phyloP scores from a whole-genome alignment of 2,888 invertebrate genomes.

The Anthrax anthrax region DNA sequence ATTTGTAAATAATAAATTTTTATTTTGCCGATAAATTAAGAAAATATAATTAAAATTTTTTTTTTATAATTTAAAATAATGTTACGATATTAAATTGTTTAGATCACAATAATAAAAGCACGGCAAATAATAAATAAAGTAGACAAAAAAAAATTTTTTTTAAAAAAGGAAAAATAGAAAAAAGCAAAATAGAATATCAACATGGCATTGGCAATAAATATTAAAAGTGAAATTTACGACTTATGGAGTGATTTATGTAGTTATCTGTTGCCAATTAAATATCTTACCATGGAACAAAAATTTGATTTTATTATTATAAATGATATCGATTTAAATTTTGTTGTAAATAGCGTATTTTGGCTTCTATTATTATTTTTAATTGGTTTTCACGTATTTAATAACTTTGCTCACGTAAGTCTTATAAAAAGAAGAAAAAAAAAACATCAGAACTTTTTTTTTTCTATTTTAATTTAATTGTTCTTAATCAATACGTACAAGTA shows the following conservation, averaged over 20 bases:
- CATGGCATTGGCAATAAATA: constrained; percentile 18
- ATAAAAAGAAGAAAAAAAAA: not conserved
- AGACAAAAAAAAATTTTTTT: not conserved
- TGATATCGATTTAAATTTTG: constrained; percentile 27
- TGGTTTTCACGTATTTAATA: constrained; percentile 27
- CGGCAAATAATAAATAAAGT: too few relatives aligned
- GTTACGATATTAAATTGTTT: too few relatives aligned
- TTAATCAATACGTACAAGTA: too few relatives aligned
- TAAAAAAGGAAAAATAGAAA: not conserved
- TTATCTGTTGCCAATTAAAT: constrained; percentile 30
- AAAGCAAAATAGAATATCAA: not conserved
- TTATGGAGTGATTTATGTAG: constrained; percentile 31
- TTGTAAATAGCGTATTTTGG: constrained; percentile 32
- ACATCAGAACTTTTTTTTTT: not conserved
- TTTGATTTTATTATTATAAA: constrained; percentile 28
- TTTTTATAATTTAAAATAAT: too few relatives aligned
- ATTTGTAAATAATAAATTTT: not conserved
- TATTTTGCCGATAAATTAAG: too few relatives aligned
- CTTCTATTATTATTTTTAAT: constrained; percentile 25
- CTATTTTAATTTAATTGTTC: too few relatives aligned
- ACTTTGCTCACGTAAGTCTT: constrained; percentile 27
- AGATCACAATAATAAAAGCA: too few relatives aligned
- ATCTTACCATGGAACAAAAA: constrained; percentile 25
- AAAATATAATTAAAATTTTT: too few relatives aligned
- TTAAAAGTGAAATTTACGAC: constrained; percentile 26